Evolutionary conservation across 2,113 vertebrate species (phyloP), one percentile per base, ranked within the genome.

Genomic region (Melanostigma gelatinosum): DNA sequence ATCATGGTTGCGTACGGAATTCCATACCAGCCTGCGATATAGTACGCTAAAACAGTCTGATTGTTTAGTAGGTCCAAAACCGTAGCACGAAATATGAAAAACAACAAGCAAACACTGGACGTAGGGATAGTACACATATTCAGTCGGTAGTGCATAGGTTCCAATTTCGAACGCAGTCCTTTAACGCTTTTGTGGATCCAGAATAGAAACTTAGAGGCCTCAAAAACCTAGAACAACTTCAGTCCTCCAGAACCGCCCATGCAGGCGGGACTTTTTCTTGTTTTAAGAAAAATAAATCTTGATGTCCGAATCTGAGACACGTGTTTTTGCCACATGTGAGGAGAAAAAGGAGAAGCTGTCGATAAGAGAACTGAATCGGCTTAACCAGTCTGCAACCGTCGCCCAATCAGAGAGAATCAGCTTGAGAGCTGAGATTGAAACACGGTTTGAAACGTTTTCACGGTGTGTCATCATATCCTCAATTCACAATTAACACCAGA

Each of bases 401-500:
- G 20, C 8, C 27, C 64, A 48, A 58, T 77, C 64, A 68, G 64
- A 77, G 24, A 8, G 40, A 69, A 50, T 61, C 42, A 38, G 7
- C 13, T 36, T 1, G n/a, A 42, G 32, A 64, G 32, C 27, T 15
- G 13, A 40, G 11, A 60, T 22, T n/a, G n/a, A 55, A 50, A 38
- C 29, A 50, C 1, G 20, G 4, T 12, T 38, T 61, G 40, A 58
- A 50, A 60, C 24, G 4, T 46, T 67, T 67, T 74, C 54, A 52
- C 0, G 0, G n/a, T 18, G 32, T 75, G 65, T 70, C 79, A 63
- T 70, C 72, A 81, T 24, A n/a, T 50, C 50, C 34, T 32, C 66
- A 57, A 66, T 61, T 22, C 50, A 67, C 61, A 52, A 52, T 74
- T 68, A 40, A 67, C 63, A 24, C 32, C 63, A 50, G 7, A 61